Base-by-base conservation (phyloP, 2,113 vertebrate species). In the Indicator maculatus region DNA sequence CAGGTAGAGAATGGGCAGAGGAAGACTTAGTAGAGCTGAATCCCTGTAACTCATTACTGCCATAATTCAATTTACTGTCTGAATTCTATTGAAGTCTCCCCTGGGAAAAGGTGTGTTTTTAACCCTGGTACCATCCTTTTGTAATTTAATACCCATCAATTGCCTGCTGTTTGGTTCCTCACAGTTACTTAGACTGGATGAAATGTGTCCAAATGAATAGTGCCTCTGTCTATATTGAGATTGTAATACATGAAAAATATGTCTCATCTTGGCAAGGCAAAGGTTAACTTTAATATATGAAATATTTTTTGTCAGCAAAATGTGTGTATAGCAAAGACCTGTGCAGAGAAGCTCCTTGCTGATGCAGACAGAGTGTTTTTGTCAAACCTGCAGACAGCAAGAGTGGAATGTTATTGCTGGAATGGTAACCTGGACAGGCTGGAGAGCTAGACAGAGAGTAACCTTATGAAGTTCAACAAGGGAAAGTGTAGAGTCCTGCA, bases 51-150 rank as follows among this genome's bases (percentile, higher is more conserved):
- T 89, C 93, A 89, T 93, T 93, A 89, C 64, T 96, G 78, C 82
- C 71, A 66, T 88, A 85, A 93, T 91, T 94, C 11, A 3, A 70
- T 96, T 94, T 88, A 45, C 20, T 81, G 20, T 74, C 60, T 83
- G 80, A 90, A 74, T 61, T 67, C 69, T 53, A 41, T 92, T 89
- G 19, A 83, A 61, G 15, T 33, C 3, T 76, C 82, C 27, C 39
- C 5, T 50, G 80, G 82, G 91, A 89, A 91, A 93, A 87, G 52
- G 67, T 77, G 56, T 73, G 45, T 24, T 92, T 93, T 92, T 85
- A 93, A 82, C 61, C 31, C 16, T 12, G 50, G 53, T 94, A 24
- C 41, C 47, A 45, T 60, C 78, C 41, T 73, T 91, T 73, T 70
- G 38, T 71, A 88, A 85, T 93, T 89, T 89, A 91, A 86, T 90